Conservation (phyloP, 2,113 vertebrate genomes). For the Plectropomus leopardus region DNA sequence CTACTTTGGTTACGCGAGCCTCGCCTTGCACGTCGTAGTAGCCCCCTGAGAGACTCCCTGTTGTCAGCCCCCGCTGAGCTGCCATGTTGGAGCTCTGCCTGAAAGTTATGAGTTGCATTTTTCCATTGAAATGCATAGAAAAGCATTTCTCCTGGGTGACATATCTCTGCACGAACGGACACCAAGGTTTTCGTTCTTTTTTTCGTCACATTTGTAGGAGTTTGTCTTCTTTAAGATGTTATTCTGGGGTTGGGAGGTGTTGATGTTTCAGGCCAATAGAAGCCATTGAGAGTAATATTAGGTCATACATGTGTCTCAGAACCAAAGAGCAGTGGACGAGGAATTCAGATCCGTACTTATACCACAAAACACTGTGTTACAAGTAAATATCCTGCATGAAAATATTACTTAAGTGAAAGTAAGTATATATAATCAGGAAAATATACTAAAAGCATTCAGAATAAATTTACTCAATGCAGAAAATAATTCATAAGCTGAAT, state of each 20-base stretch:
- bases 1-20: neutral
- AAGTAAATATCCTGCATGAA: too few relatives aligned
- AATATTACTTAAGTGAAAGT: too few relatives aligned
- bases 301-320: constrained; percentile 46
- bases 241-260: neutral
- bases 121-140: neutral
- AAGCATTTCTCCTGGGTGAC: neutral
- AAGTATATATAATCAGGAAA: too few relatives aligned
- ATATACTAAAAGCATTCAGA: too few relatives aligned
- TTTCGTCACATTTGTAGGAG: neutral
- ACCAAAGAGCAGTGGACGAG: too few relatives aligned
- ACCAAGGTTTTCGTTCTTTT: neutral
- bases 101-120: neutral
- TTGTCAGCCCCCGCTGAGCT: neutral
- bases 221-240: neutral
- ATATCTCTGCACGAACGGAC: neutral
- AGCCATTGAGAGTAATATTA: constrained; percentile 35
- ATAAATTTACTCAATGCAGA: too few relatives aligned
- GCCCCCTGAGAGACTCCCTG: neutral
- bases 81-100: neutral
- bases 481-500: too few relatives aligned
- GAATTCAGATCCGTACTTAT: too few relatives aligned
- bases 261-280: neutral
- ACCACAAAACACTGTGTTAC: too few relatives aligned
- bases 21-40: neutral